Conservation (phyloP, 2,888 invertebrate species). For the Plagodis dolabraria region DNA sequence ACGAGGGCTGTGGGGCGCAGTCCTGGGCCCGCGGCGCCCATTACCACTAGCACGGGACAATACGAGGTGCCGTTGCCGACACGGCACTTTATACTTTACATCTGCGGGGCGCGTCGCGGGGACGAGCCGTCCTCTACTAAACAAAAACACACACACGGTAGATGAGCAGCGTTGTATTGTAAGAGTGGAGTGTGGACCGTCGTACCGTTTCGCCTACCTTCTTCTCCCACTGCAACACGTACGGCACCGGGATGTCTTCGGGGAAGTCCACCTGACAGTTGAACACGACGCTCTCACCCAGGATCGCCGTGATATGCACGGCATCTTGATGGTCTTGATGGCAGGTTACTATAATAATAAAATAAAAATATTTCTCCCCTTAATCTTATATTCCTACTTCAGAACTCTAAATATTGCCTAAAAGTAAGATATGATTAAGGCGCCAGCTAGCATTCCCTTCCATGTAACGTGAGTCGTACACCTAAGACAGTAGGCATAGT, state of each 20-base stretch:
- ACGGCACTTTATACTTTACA: constrained; percentile 79
- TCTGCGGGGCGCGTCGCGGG: constrained; percentile 77
- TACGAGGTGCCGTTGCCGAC: constrained; percentile 68
- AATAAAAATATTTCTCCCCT: constrained; percentile 1
- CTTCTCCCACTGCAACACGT: constrained; percentile 99
- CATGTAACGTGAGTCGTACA: constrained; percentile 41
- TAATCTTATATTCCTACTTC: background rate
- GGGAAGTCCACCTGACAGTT: constrained; percentile 99
- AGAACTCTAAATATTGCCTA: background rate
- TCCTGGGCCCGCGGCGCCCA: constrained; percentile 72
- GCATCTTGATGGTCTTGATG: constrained; percentile 96
- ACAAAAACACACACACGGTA: constrained; percentile 84
- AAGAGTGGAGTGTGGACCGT: constrained; percentile 86
- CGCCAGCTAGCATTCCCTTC: too few species aligned
- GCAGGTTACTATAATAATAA: constrained; percentile 86
- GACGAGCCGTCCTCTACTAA: constrained; percentile 83
- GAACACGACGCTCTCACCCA: constrained; percentile 98
- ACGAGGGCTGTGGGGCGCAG: constrained; percentile 62
- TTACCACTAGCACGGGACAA: constrained; percentile 76
- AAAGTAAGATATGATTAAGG: too few species aligned
- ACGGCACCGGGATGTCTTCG: constrained; percentile 97
- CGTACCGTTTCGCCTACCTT: constrained; percentile 99
- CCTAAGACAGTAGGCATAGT: background rate
- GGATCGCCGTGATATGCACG: constrained; percentile 98
- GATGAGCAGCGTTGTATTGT: constrained; percentile 84